Evolutionary conservation across 1,140 invertebrate species (phyloP).

Genomic region (Philaenus spumarius): DNA sequence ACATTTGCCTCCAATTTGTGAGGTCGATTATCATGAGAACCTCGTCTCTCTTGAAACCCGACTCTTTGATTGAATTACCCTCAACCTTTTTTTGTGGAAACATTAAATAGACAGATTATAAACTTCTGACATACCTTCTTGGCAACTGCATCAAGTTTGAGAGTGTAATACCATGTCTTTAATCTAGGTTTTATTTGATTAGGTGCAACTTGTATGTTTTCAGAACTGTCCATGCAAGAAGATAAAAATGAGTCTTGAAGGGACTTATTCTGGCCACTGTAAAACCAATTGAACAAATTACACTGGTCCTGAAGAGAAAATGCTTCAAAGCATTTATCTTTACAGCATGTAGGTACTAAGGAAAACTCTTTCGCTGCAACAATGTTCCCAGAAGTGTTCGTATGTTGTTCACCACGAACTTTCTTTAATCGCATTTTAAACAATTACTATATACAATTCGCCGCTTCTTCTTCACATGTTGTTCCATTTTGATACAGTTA

Average conservation of each 20-base stretch:
- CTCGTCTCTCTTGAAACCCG: constrained; percentile 8
- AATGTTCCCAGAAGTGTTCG: no score
- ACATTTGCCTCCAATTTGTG: constrained; percentile 6
- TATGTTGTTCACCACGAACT: no score
- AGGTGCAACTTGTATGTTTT: neutral
- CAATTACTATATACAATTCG: no score
- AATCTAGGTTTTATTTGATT: constrained; percentile 1
- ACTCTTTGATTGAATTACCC: neutral
- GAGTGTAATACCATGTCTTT: neutral
- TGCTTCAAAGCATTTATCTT: constrained; percentile 1
- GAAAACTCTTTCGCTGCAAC: neutral
- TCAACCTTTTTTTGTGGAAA: neutral
- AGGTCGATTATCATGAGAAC: constrained; percentile 2
- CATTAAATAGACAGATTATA: neutral
- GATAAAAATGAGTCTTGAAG: no score
- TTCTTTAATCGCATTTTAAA: no score
- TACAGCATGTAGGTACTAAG: neutral
- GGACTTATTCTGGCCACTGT: no score
- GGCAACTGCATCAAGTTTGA: neutral
- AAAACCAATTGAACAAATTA: neutral
- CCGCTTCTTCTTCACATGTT: no score
- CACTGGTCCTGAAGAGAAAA: neutral
- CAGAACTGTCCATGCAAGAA: neutral
- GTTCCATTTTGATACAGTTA: no score
- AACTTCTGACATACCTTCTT: constrained; percentile 4